Base-by-base conservation (phyloP, 2,113 vertebrate species). In the Probosciger aterrimus region DNA sequence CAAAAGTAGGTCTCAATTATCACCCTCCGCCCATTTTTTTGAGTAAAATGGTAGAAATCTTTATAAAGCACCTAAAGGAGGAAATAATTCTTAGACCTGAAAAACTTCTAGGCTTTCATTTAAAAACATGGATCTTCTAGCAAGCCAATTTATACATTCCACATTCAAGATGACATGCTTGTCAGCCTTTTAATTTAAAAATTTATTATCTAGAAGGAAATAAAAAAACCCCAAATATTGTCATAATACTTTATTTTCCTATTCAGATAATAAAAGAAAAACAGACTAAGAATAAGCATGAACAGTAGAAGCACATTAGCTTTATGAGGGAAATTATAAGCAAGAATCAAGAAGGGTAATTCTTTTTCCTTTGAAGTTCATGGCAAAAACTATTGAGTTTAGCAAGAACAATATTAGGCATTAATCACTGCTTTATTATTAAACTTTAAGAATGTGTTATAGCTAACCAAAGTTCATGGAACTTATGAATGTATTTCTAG, bases 401-500 rank as follows among this genome's bases (percentile, higher is more conserved):
- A 67, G 9, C 23, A 90, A 77, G 68, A 74, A 39, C 17, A 82
- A 25, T 18, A 76, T 86, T 83, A 93, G 33, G 14, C 20, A 53
- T 88, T 90, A 93, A 87, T 83, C 14, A 62, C 7, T 68, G 14
- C 13, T 86, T 82, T 91, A 83, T 46, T 91, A 86, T 74, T 86
- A 78, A 88, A 92, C 14, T 77, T 77, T 77, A 77, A 70, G 63
- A 87, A 83, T 67, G 25, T 27, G 7, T 52, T 91, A 62, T 41
- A 79, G 13, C 23, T 35, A 33, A 88, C 86, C 43, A 78, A 67
- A 90, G 52, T 86, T 88, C 53, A 52, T 9, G 64, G 28, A 63
- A 83, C 33, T 92, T 88, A 87, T 23, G 44, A 91, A 92, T 85
- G 55, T 88, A 39, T 88, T 93, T 93, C 39, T 62, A 76, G 30